Base-by-base conservation (phyloP, 1,140 invertebrate genomes). In the Sinella curviseta region DNA sequence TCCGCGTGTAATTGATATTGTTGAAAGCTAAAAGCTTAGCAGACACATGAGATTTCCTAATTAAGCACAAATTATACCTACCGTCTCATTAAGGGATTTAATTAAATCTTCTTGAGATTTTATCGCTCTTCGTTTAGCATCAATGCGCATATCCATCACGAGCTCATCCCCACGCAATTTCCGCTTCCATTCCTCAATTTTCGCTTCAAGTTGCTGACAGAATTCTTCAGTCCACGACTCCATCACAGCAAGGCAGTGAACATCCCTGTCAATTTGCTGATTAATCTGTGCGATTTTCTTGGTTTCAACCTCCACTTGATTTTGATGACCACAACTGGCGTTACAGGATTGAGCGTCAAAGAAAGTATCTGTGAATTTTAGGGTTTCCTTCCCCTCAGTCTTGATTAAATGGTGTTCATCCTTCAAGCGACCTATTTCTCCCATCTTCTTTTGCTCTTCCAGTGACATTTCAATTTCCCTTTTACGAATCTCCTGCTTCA, bases 111-210 rank as follows among this genome's bases (percentile, higher is more conserved):
- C 48, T 31, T 82, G 79, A 24, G 73, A 34, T n/a, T 60, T 34
- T 14, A 84, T 80, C 1, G 57, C 54, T 60, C 77, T 60, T 55
- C 82, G 57, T 39, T 80, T 80, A 1, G 73, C 57, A 3, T 30
- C 39, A 34, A 82, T 78, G 30, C 73, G 74, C 36, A 67, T 75
- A 24, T 84, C 80, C 31, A 84, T 82, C 17, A 26, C 39, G 54
- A 77, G 76, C 30, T 82, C 33, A 78, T 82, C 81, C 33, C 35
- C 54, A 12, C 78, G 78, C 26, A 78, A 78, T 36, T 84, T 84
- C 1, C n/a, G 8, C 26, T 78, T 78, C 83, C 83, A 84, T 12
- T 78, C 2, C 1, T 73, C 70, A 36, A 80, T 67, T 30, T 78
- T 54, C 2, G 57, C 28, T n/a, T 80, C 65, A 0, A 78, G 67